Evolutionary conservation across 2,888 invertebrate genomes (phyloP).

Genomic region (Pantelozetes paolii): DNA sequence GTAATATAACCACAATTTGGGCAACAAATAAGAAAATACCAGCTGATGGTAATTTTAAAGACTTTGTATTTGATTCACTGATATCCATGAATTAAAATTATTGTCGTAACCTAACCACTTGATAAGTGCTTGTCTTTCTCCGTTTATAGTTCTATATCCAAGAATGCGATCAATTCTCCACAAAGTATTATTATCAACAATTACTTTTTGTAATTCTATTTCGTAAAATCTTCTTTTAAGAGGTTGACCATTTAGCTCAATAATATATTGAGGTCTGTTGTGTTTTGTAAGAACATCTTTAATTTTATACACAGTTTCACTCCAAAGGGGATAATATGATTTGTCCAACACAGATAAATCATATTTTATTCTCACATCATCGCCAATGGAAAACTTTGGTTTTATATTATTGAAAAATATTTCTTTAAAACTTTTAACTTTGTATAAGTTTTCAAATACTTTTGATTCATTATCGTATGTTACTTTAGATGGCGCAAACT

Average conservation of each 20-base stretch:
- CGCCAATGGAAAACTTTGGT: constrained; percentile 33
- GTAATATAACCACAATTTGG: not conserved
- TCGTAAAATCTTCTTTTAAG: not conserved
- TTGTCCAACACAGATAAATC: constrained; percentile 33
- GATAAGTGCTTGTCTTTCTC: not conserved
- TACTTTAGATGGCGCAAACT: not conserved
- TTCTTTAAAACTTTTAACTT: not conserved
- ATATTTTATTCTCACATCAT: constrained; percentile 40
- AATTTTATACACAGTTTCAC: not conserved
- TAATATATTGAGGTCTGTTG: not conserved
- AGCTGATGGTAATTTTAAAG: not conserved
- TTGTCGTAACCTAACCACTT: constrained; percentile 19
- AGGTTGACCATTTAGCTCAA: not conserved
- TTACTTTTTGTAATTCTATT: not conserved
- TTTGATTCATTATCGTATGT: not conserved
- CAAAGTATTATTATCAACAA: not conserved
- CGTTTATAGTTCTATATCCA: constrained; percentile 24
- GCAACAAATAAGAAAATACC: not conserved
- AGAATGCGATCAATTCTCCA: not conserved
- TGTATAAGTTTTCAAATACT: not conserved
- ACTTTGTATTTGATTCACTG: not conserved
- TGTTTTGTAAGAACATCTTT: not conserved
- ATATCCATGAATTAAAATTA: constrained; percentile 11
- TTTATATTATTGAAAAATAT: not conserved
- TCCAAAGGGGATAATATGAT: constrained; percentile 38